Percentiles rank a stretch among this genome's conserved stretches.
These are phyloP conservation scores for Cygnus buccinator DNA, from an alignment of 2,113 vertebrate genomes.

Conservation along the genomic window DNA sequence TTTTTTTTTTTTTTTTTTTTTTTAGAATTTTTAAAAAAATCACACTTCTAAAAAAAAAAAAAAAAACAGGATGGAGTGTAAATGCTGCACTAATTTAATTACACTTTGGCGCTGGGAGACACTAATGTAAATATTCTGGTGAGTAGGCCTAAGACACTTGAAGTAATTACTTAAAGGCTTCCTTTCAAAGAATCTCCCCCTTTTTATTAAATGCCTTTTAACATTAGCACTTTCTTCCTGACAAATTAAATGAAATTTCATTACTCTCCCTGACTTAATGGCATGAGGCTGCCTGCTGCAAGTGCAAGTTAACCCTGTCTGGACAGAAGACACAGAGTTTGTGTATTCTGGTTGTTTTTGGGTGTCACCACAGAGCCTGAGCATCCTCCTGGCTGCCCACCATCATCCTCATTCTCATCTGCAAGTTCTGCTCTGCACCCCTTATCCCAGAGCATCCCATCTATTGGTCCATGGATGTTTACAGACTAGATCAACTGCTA, in stretches of 20 bases:
- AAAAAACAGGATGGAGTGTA: constrained; percentile 73
- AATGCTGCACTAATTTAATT: constrained; percentile 94
- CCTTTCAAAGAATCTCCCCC: constrained; percentile 89
- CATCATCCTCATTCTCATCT: not conserved
- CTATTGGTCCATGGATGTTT: not conserved
- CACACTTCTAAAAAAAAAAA: not conserved
- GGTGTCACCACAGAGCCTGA: not conserved
- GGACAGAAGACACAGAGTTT: constrained; percentile 46
- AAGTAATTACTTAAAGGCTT: constrained; percentile 98
- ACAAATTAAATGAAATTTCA: constrained; percentile 99
- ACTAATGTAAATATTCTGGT: constrained; percentile 99
- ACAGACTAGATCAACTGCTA: not conserved
- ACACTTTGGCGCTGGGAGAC: constrained; percentile 88
- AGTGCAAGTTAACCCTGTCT: constrained; percentile 82
- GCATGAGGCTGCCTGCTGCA: constrained; percentile 89
- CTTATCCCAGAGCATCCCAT: rapidly evolving
- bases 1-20: not conserved
- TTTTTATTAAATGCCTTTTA: constrained; percentile 99
- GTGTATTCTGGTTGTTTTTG: not conserved
- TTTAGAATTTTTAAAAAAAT: not conserved
- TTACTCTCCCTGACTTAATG: constrained; percentile 97
- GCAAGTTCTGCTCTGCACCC: not conserved
- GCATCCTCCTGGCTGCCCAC: not conserved
- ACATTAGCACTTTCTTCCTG: constrained; percentile 99
- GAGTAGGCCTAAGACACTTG: constrained; percentile 89